phyloP scores from a whole-genome alignment of 2,113 vertebrate species.

The Callopanchax toddi region DNA sequence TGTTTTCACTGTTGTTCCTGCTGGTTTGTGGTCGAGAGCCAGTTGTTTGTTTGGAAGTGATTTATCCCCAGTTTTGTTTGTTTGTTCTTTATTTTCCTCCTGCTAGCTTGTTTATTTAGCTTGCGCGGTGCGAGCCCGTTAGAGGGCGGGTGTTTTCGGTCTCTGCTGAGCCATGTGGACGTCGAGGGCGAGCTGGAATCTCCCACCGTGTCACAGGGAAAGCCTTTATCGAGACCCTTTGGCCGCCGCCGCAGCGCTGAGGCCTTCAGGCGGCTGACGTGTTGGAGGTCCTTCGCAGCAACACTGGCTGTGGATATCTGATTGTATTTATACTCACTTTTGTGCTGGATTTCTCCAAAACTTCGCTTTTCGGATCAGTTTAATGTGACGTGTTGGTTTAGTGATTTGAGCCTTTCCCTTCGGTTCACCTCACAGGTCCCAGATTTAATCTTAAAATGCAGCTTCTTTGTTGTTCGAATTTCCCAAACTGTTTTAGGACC shows the following conservation, averaged over 20 bases:
- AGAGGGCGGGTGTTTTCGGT: constrained; percentile 56
- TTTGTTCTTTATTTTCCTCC: constrained; percentile 19
- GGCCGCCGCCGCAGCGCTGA: constrained; percentile 42
- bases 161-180: constrained; percentile 75
- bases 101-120: constrained; percentile 47
- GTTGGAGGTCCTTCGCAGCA: constrained; percentile 47
- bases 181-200: constrained; percentile 85
- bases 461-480: too few relatives aligned
- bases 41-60: constrained; percentile 54
- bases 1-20: constrained; percentile 13
- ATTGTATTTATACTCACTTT: constrained; percentile 56
- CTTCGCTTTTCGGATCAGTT: constrained; percentile 8
- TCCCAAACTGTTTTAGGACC: too few relatives aligned
- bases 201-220: constrained; percentile 71
- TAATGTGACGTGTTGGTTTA: constrained; percentile 21
- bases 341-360: constrained; percentile 18
- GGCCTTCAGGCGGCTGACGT: constrained; percentile 44
- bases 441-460: too few relatives aligned
- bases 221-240: constrained; percentile 75
- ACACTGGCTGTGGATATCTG: constrained; percentile 48
- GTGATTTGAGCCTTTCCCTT: not conserved
- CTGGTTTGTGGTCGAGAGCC: constrained; percentile 46
- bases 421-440: too few relatives aligned
- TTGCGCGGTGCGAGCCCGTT: constrained; percentile 49
- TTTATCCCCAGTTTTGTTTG: constrained; percentile 19